A percentile compares a stretch with the other conserved stretches of the same genome.
Evolutionary conservation across 2,888 invertebrate species (phyloP).

Genomic region (Noctuana brunneofusca): DNA sequence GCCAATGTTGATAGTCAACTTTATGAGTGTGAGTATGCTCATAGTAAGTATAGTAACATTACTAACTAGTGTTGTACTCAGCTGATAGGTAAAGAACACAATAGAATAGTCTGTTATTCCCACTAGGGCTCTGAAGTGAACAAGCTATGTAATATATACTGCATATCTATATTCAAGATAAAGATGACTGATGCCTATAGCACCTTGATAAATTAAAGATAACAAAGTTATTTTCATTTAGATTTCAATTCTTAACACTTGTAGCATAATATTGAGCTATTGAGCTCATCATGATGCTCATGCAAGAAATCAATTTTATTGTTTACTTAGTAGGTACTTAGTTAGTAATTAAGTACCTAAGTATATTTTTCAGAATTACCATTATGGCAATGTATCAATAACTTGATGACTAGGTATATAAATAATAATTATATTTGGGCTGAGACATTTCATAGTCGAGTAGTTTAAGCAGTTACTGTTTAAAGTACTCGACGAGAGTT

Average conservation of each 20-base stretch:
- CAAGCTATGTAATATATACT: slow-evolving; percentile 39
- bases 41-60: slow-evolving; percentile 15
- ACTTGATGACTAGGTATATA: too few species aligned
- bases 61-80: slow-evolving; percentile 28
- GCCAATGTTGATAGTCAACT: slow-evolving; percentile 42
- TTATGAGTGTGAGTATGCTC: slow-evolving; percentile 23
- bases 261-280: background rate
- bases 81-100: slow-evolving; percentile 36
- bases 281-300: background rate
- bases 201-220: slow-evolving; percentile 55
- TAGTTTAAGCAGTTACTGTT: too few species aligned
- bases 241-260: slow-evolving; percentile 31
- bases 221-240: slow-evolving; percentile 42
- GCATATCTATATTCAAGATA: slow-evolving; percentile 64
- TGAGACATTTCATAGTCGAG: too few species aligned
- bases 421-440: too few species aligned
- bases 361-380: background rate
- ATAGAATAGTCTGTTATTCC: slow-evolving; percentile 35
- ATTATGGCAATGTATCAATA: too few species aligned
- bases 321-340: background rate
- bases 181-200: slow-evolving; percentile 62
- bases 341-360: background rate
- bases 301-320: background rate
- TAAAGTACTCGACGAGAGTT: too few species aligned
- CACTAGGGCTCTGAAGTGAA: slow-evolving; percentile 39